phyloP scores from a whole-genome alignment of 2,113 vertebrate genomes.

The Bubalus kerabau region DNA sequence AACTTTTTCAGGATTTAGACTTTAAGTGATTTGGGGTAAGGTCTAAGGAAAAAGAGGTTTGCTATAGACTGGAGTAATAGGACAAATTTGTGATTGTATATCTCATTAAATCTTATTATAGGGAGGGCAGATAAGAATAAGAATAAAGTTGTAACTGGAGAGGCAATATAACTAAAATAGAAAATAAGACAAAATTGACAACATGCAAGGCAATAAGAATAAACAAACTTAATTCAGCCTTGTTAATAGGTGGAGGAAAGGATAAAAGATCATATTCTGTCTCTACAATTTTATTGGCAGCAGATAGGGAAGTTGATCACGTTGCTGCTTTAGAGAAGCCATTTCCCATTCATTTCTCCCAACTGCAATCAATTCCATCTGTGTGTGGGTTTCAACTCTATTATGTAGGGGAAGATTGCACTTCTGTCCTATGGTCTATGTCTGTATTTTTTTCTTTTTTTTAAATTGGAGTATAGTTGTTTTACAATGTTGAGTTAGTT shows the following conservation, averaged over 20 bases:
- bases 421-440: neutral
- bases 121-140: neutral
- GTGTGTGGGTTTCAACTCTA: neutral
- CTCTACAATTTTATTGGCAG: neutral
- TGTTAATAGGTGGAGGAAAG: neutral
- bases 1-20: neutral
- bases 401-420: neutral
- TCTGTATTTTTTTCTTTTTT: neutral
- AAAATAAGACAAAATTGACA: neutral
- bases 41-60: conserved; percentile 8
- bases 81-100: neutral
- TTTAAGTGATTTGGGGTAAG: neutral
- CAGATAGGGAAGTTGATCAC: neutral
- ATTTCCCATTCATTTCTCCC: conserved; percentile 3
- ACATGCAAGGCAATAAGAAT: neutral
- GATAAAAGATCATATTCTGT: neutral
- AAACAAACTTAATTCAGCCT: neutral
- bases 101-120: neutral
- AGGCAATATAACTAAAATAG: neutral
- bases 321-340: neutral
- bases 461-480: neutral
- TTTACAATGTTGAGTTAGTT: neutral
- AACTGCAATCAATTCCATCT: neutral
- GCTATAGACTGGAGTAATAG: neutral
- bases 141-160: neutral